Evolutionary conservation across 1,140 invertebrate species (phyloP).

Genomic region (Elymnias hypermnestra): DNA sequence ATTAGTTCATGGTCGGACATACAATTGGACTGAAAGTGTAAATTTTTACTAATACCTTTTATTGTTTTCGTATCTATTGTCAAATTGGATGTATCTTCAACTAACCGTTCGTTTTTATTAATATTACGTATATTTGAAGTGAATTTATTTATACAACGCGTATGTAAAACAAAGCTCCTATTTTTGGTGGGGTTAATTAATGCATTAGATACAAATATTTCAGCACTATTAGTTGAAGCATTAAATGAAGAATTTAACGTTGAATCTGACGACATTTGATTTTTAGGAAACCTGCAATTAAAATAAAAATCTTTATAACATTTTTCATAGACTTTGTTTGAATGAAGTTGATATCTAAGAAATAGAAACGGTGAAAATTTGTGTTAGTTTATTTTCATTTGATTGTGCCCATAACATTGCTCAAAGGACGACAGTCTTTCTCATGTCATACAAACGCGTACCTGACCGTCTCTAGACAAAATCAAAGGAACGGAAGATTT

Average conservation of each 20-base stretch:
- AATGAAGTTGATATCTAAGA: background rate
- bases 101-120: too few relatives aligned
- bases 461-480: constrained; percentile 64
- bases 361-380: constrained; percentile 13
- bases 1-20: too few relatives aligned
- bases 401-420: constrained; percentile 38
- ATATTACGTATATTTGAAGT: too few relatives aligned
- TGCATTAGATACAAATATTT: constrained; percentile 17
- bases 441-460: constrained; percentile 43
- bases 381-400: constrained; percentile 32
- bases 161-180: background rate
- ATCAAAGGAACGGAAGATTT: constrained; percentile 71
- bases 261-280: constrained; percentile 9
- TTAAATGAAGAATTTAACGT: constrained; percentile 25
- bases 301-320: constrained; percentile 9
- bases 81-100: too few relatives aligned
- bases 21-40: too few relatives aligned
- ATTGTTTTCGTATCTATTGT: too few relatives aligned
- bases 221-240: constrained; percentile 23
- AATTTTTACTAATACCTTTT: too few relatives aligned
- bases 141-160: too few relatives aligned
- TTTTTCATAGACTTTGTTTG: background rate
- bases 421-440: constrained; percentile 56
- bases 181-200: constrained; percentile 4
- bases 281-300: constrained; percentile 26